Base-by-base conservation (phyloP, 2,797 vertebrate genomes). In the Lacerta viridis region DNA sequence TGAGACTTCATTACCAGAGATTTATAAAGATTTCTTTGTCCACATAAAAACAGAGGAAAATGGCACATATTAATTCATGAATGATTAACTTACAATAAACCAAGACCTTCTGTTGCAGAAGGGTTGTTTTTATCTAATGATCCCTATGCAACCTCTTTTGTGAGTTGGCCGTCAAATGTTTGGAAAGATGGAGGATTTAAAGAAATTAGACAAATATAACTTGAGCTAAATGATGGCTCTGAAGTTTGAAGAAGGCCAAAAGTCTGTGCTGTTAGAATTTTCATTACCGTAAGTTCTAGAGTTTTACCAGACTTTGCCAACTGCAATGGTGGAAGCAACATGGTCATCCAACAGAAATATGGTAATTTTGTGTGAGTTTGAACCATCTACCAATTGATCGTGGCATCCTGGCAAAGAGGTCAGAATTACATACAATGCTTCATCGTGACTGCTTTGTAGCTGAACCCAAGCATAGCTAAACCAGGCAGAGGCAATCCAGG, bases 1-100 rank as follows among this genome's bases (percentile, higher is more conserved):
- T 84, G 50, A 69, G 81, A 90, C 79, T 86, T 87, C 39, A 83
- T 90, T 92, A 82, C 20, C 2, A 15, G 2, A 69, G 5, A 29
- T 83, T 89, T 89, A 92, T 8, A 76, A 85, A 84, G 25, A 66
- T 87, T 82, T 87, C 11, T 90, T 89, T 76, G 89, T 75, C 25
- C 9, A 3, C 69, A 55, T 59, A 29, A 80, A 81, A 83, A 2
- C 59, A 0, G 0, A 89, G 25, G 1, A 86, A 71, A 92, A 89
- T 72, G 6, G 66, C 46, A 0, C 3, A 5, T 83, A 17, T 82
- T 72, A 43, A 90, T 89, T 92, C 2, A 85, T 80, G 15, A 92
- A 1, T 89, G 59, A 90, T 90, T 88, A 89, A 82, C 27, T 72
- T 86, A 50, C 72, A 87, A 83, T 43, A 88, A 93, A 3, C 27